Evolutionary conservation across 2,888 invertebrate species (phyloP), one percentile per base, ranked within the genome.

Genomic region (Stomorhina lunata): DNA sequence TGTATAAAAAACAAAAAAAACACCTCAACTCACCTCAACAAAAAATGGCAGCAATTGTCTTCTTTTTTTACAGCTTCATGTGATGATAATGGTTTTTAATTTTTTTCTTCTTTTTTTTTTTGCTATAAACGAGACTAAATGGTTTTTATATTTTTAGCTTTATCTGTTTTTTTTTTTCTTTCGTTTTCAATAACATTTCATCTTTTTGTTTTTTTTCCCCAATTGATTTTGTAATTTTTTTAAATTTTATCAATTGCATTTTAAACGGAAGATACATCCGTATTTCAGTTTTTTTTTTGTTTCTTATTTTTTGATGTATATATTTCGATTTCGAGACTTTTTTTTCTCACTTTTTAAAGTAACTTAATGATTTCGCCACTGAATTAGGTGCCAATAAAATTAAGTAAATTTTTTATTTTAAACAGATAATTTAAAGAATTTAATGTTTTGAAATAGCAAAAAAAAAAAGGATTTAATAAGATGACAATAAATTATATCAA

Each of bases 341-440:
- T 53, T 29, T 25, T n/a, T 15, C 53, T 7, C 27, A 29, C 27
- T 25, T 63, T 17, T 53, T 22, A 71, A 53, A 65, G 32, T 40
- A n/a, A 34, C 15, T 29, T 78, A 45, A 61, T 61, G 61, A 77
- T 66, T 61, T 59, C 55, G 45, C 55, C 53, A 57, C 48, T 69
- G 40, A 69, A 50, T 69, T n/a, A 53, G 9, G 40, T 82, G 81
- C 81, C 81, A 79, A 82, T 59, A 75, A 79, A 75, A 69, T 50
- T 75, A 15, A 48, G 71, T n/a, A 55, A 50, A 59, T 45, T 25
- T n/a, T 22, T 15, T 20, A 48, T 15, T 69, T 40, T 0, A 32
- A n/a, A 29, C 73, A 55, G 53, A 25, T 22, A 43, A 10, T 10
- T 34, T 2, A 71, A 71, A 48, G 34, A 53, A 37, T 40, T n/a